A percentile compares a stretch with the other conserved stretches of the same genome.
Conservation (phyloP, 2,113 vertebrate genomes). For the Cervus canadensis region DNA sequence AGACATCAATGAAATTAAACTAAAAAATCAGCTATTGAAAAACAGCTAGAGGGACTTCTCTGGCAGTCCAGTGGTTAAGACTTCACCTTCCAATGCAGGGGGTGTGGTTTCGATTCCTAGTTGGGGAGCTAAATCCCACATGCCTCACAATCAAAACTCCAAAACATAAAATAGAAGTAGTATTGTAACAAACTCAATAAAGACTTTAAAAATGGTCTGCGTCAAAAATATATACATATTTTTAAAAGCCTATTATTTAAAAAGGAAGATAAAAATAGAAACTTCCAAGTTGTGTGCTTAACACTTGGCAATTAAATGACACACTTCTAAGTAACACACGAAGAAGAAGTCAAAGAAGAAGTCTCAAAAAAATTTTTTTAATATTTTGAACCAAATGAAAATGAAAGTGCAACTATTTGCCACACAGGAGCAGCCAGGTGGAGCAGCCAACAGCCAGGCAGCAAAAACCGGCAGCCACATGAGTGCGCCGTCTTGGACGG, state of each 20-base stretch:
- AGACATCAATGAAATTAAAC: not conserved
- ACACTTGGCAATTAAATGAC: not conserved
- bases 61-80: not conserved
- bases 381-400: not conserved
- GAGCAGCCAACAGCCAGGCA: not conserved
- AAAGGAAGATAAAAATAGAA: not conserved
- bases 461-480: accelerated
- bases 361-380: not conserved
- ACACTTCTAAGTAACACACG: not conserved
- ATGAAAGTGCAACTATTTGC: not conserved
- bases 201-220: not conserved
- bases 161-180: not conserved
- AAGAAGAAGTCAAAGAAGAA: not conserved
- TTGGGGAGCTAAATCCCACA: not conserved
- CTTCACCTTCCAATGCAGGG: not conserved
- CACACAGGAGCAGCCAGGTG: not conserved
- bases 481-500: accelerated
- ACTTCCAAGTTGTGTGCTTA: not conserved
- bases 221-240: not conserved
- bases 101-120: not conserved
- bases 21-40: not conserved
- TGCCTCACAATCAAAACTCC: not conserved
- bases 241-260: not conserved
- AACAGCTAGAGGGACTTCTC: not conserved
- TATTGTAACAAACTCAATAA: not conserved